Evolutionary conservation across 2,797 vertebrate species (phyloP).

Genomic region (Morus bassanus): DNA sequence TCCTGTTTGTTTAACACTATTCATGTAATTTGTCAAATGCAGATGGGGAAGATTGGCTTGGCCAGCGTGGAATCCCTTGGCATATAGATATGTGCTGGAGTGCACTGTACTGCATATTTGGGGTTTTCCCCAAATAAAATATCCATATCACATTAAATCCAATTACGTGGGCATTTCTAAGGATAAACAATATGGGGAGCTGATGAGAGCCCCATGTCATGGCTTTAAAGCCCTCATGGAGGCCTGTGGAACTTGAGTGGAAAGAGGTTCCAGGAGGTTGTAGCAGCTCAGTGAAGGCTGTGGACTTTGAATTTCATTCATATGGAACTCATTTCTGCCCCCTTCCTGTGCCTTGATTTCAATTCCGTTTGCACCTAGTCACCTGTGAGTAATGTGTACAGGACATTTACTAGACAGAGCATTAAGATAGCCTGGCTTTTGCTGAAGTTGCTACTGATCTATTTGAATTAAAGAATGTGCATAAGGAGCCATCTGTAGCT

Average conservation of each 20-base stretch:
- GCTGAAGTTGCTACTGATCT: neutral
- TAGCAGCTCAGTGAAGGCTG: neutral
- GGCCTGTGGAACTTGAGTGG: neutral
- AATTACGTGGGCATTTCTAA: neutral
- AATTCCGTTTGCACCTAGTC: neutral
- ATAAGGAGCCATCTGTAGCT: neutral
- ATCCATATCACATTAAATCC: neutral
- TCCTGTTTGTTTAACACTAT: neutral
- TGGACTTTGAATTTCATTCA: neutral
- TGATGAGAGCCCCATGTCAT: neutral
- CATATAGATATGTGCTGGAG: neutral
- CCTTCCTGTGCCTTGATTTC: neutral
- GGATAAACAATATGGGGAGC: neutral
- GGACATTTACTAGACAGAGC: neutral
- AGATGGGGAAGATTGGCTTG: neutral
- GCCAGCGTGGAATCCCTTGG: neutral
- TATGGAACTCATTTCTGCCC: rapidly evolving
- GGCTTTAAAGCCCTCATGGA: neutral
- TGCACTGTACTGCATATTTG: neutral
- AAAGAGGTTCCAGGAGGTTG: neutral
- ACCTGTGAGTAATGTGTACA: too few species aligned
- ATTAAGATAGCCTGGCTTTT: neutral
- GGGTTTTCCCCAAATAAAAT: neutral
- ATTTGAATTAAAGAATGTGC: neutral
- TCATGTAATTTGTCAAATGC: neutral